Evolutionary conservation across 2,113 vertebrate genomes (phyloP).

Genomic region (Barbus barbus): DNA sequence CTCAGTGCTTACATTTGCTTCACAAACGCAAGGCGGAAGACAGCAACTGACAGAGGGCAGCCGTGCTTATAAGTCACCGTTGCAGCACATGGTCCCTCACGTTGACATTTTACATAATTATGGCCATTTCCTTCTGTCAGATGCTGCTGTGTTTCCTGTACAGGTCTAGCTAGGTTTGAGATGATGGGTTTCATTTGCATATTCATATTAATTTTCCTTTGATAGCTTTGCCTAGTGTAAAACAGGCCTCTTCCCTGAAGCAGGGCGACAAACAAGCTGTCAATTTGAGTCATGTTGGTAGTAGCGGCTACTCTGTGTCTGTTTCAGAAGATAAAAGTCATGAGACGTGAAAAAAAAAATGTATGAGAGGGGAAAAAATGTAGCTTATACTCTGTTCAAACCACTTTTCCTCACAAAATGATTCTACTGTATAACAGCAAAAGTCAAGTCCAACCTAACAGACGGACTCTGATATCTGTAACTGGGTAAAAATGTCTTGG

Average conservation of each 20-base stretch:
- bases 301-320: constrained; percentile 6
- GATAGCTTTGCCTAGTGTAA: constrained; percentile 23
- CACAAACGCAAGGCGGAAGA: constrained; percentile 11
- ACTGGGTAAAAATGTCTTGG: no score
- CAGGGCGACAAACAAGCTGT: constrained; percentile 17
- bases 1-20: neutral
- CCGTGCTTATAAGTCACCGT: constrained; percentile 37
- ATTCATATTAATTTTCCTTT: constrained; percentile 48
- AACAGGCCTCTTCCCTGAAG: constrained; percentile 14
- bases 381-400: neutral
- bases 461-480: neutral
- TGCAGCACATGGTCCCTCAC: constrained; percentile 39
- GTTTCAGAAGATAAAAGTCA: constrained; percentile 32
- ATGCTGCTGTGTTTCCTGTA: constrained; percentile 36
- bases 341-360: neutral
- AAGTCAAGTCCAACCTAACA: neutral
- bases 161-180: constrained; percentile 25
- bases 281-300: constrained; percentile 40
- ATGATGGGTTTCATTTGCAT: constrained; percentile 50
- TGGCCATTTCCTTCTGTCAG: constrained; percentile 42
- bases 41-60: neutral
- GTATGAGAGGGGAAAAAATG: neutral
- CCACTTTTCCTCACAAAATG: constrained; percentile 1
- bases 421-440: neutral
- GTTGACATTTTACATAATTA: constrained; percentile 45